Evolutionary conservation across 2,113 vertebrate genomes (phyloP).

Genomic region (Pandion haliaetus): DNA sequence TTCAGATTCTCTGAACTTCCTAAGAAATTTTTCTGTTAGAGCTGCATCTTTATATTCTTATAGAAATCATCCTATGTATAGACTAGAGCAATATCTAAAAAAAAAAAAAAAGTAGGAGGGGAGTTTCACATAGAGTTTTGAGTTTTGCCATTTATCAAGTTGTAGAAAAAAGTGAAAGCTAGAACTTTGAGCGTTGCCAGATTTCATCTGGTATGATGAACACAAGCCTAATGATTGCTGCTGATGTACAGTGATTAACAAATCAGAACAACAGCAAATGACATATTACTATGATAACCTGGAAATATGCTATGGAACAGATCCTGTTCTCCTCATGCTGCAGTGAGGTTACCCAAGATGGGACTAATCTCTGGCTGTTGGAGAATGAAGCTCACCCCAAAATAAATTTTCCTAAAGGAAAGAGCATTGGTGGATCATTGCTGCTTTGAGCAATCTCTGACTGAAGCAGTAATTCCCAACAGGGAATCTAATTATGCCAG

Average conservation of each 20-base stretch:
- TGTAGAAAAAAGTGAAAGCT: neutral
- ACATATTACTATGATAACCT: neutral
- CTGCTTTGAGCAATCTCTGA: neutral
- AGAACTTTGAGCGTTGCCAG: neutral
- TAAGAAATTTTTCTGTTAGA: slow-evolving; percentile 22
- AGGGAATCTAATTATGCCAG: slow-evolving; percentile 6
- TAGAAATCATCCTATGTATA: neutral
- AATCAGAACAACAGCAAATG: neutral
- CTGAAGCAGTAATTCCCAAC: neutral
- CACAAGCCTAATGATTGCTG: neutral
- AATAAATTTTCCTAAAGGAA: neutral
- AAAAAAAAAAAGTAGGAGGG: neutral
- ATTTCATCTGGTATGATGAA: neutral
- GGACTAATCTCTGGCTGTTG: neutral
- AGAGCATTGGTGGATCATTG: neutral
- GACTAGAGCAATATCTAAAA: neutral
- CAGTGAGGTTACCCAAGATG: neutral
- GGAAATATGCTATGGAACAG: neutral
- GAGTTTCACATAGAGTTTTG: neutral
- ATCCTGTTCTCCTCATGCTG: neutral
- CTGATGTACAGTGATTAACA: neutral
- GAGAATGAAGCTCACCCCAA: neutral
- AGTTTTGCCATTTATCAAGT: neutral
- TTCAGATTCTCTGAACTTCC: slow-evolving; percentile 29
- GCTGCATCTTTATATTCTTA: neutral